A percentile compares a stretch with the other conserved stretches of the same genome.
Evolutionary conservation across 2,888 invertebrate species (phyloP).

Genomic region (Pyrochroa serraticornis): DNA sequence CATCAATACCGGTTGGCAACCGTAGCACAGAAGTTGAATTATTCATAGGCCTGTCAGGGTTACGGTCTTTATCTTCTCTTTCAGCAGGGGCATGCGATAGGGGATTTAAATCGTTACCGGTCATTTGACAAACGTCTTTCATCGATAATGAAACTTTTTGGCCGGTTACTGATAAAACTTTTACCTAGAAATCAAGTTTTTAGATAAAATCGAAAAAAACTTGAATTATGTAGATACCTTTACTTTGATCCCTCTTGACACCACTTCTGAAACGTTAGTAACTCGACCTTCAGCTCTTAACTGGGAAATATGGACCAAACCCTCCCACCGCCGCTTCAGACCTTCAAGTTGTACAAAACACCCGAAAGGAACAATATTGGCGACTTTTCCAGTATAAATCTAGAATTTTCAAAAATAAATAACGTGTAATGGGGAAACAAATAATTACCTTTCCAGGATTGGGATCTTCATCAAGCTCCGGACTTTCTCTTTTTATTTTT

Average conservation of each 20-base stretch:
- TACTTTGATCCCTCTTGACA: conserved; percentile 86
- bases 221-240: conserved; percentile 60
- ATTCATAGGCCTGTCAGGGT: conserved; percentile 88
- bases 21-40: conserved; percentile 60
- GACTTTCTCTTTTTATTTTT: conserved; percentile 52
- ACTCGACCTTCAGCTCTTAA: conserved; percentile 91
- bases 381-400: conserved; percentile 93
- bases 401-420: conserved; percentile 44
- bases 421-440: not conserved
- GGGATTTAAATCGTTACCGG: conserved; percentile 94
- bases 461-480: conserved; percentile 73
- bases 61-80: conserved; percentile 77
- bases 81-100: conserved; percentile 70
- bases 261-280: conserved; percentile 92
- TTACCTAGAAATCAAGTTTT: conserved; percentile 58
- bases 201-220: conserved; percentile 45
- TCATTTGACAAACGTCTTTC: conserved; percentile 97
- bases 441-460: conserved; percentile 71
- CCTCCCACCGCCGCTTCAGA: conserved; percentile 88
- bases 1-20: conserved; percentile 62
- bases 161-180: conserved; percentile 91
- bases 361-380: conserved; percentile 96
- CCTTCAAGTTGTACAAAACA: conserved; percentile 97
- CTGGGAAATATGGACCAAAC: conserved; percentile 96
- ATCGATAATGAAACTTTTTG: conserved; percentile 95